Base-by-base conservation (phyloP, 2,113 vertebrate genomes). In the Engystomops pustulosus region DNA sequence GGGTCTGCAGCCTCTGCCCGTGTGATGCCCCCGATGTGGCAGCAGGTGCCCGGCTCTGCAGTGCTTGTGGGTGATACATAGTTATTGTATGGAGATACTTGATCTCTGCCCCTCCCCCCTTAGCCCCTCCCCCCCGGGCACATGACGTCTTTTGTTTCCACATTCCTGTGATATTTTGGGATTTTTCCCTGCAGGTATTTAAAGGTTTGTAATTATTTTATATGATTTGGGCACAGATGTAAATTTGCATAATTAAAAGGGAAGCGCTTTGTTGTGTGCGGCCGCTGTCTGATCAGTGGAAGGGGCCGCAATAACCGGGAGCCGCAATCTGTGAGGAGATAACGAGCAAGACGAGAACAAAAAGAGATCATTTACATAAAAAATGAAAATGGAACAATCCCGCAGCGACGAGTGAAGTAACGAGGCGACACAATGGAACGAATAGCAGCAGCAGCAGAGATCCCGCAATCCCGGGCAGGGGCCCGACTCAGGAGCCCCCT, bases 241-340 rank as follows among this genome's bases (percentile, higher is more conserved):
- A 47, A 47, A 72, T 72, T 72, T 72, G 41, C 70, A 72, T 72
- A 72, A 72, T 72, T 72, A 72, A 72, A 72, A 47, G 70, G 41
- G 23, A 47, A 27, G 70, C 70, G 41, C 60, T 65, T 47, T 47
- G 70, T 47, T 45, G 7, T 45, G 12, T 7, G 69, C 38, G 23
- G 69, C 18, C 68, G n/a, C 34, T n/a, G 68, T 62, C 58, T 65
- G 60, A 65, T 65, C 60, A 7, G 60, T 12, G 15, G 60, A 62
- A 32, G 60, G 14, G 7, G 60, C 60, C 1, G 60, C 27, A 7
- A 65, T 65, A 34, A 65, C 27, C 32, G 58, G 23, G 27, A 60
- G 23, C 55, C 27, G 23, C 55, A 60, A 25, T 60, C 55, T 60
- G 60, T 6, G 60, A 34, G 25, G 30, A 62, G 60, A 65, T 32